Conservation (phyloP, 1,140 invertebrate species). For the Drosophila ambigua region DNA sequence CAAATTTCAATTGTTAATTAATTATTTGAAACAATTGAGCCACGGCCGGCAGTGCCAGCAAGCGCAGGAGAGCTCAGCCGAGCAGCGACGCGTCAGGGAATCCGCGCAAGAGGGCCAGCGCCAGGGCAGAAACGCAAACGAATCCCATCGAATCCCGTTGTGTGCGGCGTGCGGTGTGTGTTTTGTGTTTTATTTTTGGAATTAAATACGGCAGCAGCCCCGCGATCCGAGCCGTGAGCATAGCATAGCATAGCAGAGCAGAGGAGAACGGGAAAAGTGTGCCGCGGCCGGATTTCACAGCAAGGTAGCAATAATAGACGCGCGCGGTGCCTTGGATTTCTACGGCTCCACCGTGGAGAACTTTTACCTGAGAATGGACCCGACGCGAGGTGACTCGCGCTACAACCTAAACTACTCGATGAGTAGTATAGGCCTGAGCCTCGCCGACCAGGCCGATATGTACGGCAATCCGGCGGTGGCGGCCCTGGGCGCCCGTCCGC, state of each 20-base stretch:
- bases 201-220: conserved; percentile 10
- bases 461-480: conserved; percentile 87
- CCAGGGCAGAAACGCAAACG: conserved; percentile 15
- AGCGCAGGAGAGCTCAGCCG: conserved; percentile 5
- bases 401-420: conserved; percentile 93
- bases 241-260: not conserved
- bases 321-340: conserved; percentile 80
- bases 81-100: conserved; percentile 2
- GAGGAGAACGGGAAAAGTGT: conserved; percentile 53
- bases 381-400: conserved; percentile 92
- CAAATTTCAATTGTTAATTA: conserved; percentile 10
- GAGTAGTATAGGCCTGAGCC: conserved; percentile 87
- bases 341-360: conserved; percentile 86
- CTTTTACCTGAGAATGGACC: conserved; percentile 89
- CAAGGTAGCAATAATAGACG: conserved; percentile 74
- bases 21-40: conserved; percentile 3
- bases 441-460: conserved; percentile 90
- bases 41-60: not conserved
- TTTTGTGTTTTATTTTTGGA: conserved; percentile 60
- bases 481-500: conserved; percentile 84
- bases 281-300: conserved; percentile 57
- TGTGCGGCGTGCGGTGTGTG: conserved; percentile 41
- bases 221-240: conserved; percentile 18
- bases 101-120: conserved; percentile 4
- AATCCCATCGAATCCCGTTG: conserved; percentile 29